Evolutionary conservation across 2,888 invertebrate species (phyloP), one percentile per base, ranked within the genome.

Genomic region (Leptothorax acervorum): DNA sequence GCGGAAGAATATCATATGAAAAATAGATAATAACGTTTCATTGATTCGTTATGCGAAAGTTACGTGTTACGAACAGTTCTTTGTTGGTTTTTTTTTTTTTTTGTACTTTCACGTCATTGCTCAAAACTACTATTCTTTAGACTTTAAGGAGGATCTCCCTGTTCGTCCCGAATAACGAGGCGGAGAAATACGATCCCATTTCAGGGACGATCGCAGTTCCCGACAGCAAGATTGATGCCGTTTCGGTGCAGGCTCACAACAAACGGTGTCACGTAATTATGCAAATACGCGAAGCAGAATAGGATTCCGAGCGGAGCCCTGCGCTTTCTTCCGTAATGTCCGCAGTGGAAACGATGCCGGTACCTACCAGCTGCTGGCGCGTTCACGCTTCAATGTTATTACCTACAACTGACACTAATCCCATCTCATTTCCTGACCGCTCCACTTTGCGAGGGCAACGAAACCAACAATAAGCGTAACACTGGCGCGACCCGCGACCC

Each of bases 391-490:
- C 74, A 45, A 15, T 55, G 82, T 87, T 89, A 87, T 87, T 89
- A 85, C 89, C 82, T 89, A 79, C 81, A 87, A 89, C 84, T 86
- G 89, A 89, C 89, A 82, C 85, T 87, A 89, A 87, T 89, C 88
- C 81, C 85, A 84, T 86, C 84, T 89, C 85, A 89, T 89, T 89
- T 89, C 89, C 89, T 89, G 90, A 85, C 82, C 71, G 89, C 51
- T 85, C 89, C 81, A 89, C 78, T 89, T 89, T 18, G 86, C 78
- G 39, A 35, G 60, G 42, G 71, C 82, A 82, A 85, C 82, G 75
- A 76, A 86, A 84, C 82, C 23, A 23, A 23, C 23, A 23, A 23
- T 63, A 74, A 85, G 79, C 81, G 83, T 85, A 84, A 84, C 87
- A 57, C n/a, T 83, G 39, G 73, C 51, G 63, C 75, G 83, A 85